Base-by-base conservation (phyloP, 2,888 invertebrate species). In the Pachliopta kotzebuea region DNA sequence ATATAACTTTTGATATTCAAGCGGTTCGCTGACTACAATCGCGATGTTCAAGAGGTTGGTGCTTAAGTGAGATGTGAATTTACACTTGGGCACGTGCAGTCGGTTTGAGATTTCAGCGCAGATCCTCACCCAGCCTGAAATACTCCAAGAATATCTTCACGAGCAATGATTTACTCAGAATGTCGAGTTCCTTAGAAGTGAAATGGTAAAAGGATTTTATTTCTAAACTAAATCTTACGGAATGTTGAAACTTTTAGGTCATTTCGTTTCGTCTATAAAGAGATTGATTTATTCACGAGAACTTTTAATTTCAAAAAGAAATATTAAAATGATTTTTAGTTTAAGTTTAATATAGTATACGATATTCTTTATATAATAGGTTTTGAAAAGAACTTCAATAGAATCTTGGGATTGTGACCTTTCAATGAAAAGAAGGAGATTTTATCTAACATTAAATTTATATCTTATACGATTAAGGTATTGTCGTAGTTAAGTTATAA, bases 11-110 rank as follows among this genome's bases (percentile, higher is more conserved):
- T 23, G 54, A 26, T 54, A 26, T 54, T 54, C 24, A 0, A 50
- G 9, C 52, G 24, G 23, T 45, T n/a, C 42, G 57, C 26, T 26
- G 56, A 56, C 50, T 60, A 49, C 55, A 63, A 56, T 56, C 59
- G 54, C 31, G 56, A 56, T 42, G 52, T 49, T 60, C 60, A 64
- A 60, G 50, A 60, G 52, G 23, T 49, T 26, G 11, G 21, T 50
- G 8, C 60, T 56, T 56, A 42, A 60, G 65, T 53, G 60, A 56
- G 42, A 56, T 65, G 65, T 60, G 57, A 56, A 64, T 64, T 64
- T 60, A 60, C 56, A 65, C 65, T 65, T 52, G 23, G 56, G 53
- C 65, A 65, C 65, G 65, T 65, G 60, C 56, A 29, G 59, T 49
- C 37, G 50, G 64, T 60, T 64, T 56, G 64, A 56, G 64, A 65